Evolutionary conservation across 2,797 vertebrate species (phyloP).

Genomic region (Scomberomorus guttatus): DNA sequence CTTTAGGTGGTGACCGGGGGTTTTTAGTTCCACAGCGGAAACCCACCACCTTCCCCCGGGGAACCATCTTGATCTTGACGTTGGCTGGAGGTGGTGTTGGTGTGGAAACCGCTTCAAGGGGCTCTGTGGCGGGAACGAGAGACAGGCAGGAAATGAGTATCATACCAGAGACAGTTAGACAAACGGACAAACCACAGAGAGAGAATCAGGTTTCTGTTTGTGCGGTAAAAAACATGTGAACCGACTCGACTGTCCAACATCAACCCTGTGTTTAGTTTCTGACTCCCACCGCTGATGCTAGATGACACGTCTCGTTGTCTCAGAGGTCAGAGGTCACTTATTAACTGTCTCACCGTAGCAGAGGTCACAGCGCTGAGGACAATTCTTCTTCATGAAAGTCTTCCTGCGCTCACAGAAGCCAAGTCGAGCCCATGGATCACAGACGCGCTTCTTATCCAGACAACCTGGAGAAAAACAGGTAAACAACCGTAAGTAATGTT

Average conservation of each 20-base stretch:
- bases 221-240: not conserved
- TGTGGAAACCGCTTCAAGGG: constrained; percentile 74
- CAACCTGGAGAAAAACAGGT: constrained; percentile 75
- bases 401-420: constrained; percentile 85
- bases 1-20: constrained; percentile 74
- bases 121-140: constrained; percentile 71
- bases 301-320: not conserved
- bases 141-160: constrained; percentile 23
- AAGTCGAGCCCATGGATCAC: constrained; percentile 86
- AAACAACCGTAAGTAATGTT: not conserved
- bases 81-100: constrained; percentile 79
- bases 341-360: constrained; percentile 78
- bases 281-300: not conserved
- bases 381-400: constrained; percentile 88
- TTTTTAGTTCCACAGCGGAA: constrained; percentile 87
- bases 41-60: constrained; percentile 85
- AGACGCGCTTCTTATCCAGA: constrained; percentile 86
- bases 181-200: not conserved
- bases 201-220: constrained; percentile 16
- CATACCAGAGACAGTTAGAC: not conserved
- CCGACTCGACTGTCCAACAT: too few relatives aligned
- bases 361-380: constrained; percentile 85
- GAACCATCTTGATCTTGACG: constrained; percentile 85
- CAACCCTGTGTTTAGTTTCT: not conserved
- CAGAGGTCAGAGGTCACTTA: not conserved